Evolutionary conservation across 2,888 invertebrate genomes (phyloP), one percentile per base, ranked within the genome.

Genomic region (Callyntrura sp.): DNA sequence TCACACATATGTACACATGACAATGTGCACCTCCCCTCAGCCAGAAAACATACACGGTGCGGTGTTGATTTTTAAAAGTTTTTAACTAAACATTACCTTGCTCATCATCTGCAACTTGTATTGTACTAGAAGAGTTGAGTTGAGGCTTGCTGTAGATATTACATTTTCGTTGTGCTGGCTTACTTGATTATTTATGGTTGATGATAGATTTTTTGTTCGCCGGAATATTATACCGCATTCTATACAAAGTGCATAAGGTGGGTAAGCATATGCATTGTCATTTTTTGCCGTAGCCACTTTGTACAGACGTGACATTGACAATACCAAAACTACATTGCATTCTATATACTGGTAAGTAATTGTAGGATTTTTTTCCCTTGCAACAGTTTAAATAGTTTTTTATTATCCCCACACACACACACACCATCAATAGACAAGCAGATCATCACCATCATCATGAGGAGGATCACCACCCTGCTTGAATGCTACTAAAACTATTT

Each of bases 301-400:
- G 35, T 35, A 35, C 2, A 35, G 68, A n/a, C 12, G 25, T 76
- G 76, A 51, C 76, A 76, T 76, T 76, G 76, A 76, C 11, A 0
- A 51, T n/a, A 20, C 76, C 76, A 35, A 35, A 68, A 68, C n/a
- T 35, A 25, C 76, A 51, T 23, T 51, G 14, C 35, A 17, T 1
- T n/a, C 35, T 35, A 51, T n/a, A 11, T 8, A 51, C 14, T 51
- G 14, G 51, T 51, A n/a, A 65, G 6, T 28, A 14, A 68, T 35
- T 23, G 23, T 62, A 23, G 14, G 9, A 76, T 51, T 76, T 51
- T 51, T 76, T 51, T 25, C 23, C 76, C 76, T 76, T 76, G 76
- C 76, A 51, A 76, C 76, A 76, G 76, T 76, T 76, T 76, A 51
- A 76, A 76, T 76, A 48, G 48, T 73, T 1, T 17, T 68, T 35